Conservation (phyloP, 2,113 vertebrate species). For the Atherinomorus stipes region DNA sequence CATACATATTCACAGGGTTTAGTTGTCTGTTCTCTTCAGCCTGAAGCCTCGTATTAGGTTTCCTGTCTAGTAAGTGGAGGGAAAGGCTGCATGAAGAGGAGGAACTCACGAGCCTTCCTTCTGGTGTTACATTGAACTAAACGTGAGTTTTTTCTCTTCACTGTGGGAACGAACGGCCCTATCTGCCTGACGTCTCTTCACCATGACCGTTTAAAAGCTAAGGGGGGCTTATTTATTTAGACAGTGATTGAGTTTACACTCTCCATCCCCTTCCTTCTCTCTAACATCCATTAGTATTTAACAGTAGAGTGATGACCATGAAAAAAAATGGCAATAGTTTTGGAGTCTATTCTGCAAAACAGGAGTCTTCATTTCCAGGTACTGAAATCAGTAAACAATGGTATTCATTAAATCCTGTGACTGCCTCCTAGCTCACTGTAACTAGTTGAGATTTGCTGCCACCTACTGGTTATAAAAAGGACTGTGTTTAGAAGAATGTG, state of each 20-base stretch:
- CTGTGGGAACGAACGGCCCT: constrained; percentile 1
- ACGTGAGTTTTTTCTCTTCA: constrained; percentile 20
- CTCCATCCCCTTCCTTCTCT: constrained; percentile 11
- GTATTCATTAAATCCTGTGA: background rate
- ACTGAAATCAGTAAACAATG: background rate
- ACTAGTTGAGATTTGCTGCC: constrained; percentile 66
- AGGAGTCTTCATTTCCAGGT: background rate
- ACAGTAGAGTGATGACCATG: constrained; percentile 39
- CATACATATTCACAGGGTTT: constrained; percentile 18
- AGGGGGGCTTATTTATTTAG: constrained; percentile 46
- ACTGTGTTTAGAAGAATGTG: background rate
- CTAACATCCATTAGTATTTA: constrained; percentile 31
- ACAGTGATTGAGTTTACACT: constrained; percentile 41
- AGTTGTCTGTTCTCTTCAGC: background rate
- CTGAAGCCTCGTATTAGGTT: background rate
- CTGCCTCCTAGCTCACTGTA: background rate
- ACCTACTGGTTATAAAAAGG: constrained; percentile 62
- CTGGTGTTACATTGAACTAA: background rate
- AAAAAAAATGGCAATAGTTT: constrained; percentile 5
- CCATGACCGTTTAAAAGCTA: background rate
- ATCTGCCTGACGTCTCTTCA: constrained; percentile 27
- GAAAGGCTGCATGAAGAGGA: constrained; percentile 9
- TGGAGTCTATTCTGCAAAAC: constrained; percentile 13
- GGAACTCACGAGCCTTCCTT: background rate
- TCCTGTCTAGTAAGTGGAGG: background rate